These are phyloP conservation scores for Quiscalus mexicanus DNA, from an alignment of 2,113 vertebrate genomes.

Conservation along the genomic window DNA sequence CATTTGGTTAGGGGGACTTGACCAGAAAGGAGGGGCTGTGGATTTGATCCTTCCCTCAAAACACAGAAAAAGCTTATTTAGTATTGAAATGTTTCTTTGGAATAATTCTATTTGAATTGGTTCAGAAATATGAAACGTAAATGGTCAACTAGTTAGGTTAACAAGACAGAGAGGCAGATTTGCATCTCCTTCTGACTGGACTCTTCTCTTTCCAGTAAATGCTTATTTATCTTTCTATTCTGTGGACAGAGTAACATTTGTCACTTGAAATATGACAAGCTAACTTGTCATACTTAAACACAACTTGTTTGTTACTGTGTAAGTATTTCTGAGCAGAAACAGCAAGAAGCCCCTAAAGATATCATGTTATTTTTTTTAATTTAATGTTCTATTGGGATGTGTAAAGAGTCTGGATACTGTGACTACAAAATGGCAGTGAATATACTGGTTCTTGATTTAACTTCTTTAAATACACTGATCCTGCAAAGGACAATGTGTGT, in stretches of 20 bases:
- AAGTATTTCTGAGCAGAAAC: background rate
- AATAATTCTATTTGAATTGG: background rate
- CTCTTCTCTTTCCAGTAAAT: background rate
- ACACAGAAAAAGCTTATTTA: background rate
- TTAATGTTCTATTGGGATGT: background rate
- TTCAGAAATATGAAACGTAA: background rate
- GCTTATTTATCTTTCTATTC: background rate
- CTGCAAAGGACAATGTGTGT: background rate
- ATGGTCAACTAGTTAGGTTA: background rate
- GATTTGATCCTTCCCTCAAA: background rate
- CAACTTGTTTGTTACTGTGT: background rate
- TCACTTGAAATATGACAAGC: background rate
- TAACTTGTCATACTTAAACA: background rate
- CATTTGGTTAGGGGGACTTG: background rate
- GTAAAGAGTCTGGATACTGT: background rate
- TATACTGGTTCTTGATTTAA: background rate
- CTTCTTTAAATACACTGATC: background rate
- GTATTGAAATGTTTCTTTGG: background rate
- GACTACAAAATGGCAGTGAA: background rate
- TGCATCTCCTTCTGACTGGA: background rate
- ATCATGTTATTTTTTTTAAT: background rate
- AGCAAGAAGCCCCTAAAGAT: background rate
- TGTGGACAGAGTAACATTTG: background rate
- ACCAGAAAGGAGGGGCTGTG: background rate
- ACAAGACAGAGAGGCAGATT: background rate